Evolutionary conservation across 2,888 invertebrate species (phyloP).

Genomic region (Epinotia demarniana): DNA sequence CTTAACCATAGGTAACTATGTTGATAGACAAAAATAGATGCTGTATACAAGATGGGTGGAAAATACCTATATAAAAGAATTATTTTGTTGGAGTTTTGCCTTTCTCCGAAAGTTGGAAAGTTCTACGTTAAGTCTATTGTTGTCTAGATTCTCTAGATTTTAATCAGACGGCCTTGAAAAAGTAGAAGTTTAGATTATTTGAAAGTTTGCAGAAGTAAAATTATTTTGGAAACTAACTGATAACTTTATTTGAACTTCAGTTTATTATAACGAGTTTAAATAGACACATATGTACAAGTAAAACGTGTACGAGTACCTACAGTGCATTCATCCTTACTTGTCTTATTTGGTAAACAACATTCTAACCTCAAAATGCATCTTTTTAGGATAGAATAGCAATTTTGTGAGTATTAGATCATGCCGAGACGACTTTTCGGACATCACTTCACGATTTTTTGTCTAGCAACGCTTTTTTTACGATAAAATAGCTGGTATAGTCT

Average conservation of each 20-base stretch:
- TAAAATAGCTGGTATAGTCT: too few species aligned
- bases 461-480: too few species aligned
- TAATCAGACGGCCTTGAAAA: not conserved
- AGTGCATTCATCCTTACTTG: too few species aligned
- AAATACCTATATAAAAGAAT: not conserved
- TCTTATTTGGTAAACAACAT: too few species aligned
- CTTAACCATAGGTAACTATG: not conserved
- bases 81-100: not conserved
- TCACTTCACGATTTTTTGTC: too few species aligned
- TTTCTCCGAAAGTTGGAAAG: not conserved
- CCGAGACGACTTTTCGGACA: too few species aligned
- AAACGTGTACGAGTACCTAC: too few species aligned
- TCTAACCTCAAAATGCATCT: too few species aligned
- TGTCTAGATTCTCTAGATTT: not conserved
- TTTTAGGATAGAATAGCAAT: too few species aligned
- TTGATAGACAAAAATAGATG: not conserved
- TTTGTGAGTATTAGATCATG: too few species aligned
- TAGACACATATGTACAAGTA: not conserved
- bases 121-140: not conserved
- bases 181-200: not conserved
- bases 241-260: not conserved
- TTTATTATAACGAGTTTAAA: not conserved
- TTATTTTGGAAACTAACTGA: not conserved
- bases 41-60: not conserved
- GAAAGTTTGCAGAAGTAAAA: not conserved